Evolutionary conservation across 1,140 invertebrate genomes (phyloP), one percentile per base, ranked within the genome.

Genomic region (Ditylenchus dipsaci): DNA sequence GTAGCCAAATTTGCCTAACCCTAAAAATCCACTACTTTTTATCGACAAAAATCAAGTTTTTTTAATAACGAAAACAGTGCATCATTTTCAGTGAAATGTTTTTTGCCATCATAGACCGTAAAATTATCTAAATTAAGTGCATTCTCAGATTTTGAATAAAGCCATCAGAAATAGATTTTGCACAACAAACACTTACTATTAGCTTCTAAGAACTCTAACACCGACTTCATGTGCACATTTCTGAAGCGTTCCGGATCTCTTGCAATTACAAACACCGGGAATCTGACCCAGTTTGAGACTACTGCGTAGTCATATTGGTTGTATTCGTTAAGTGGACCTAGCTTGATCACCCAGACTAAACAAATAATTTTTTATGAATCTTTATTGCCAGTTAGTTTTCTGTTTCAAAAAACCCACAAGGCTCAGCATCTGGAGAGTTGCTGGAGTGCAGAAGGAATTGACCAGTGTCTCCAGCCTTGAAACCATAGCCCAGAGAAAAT

Each of bases 271-370:
- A 82, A 82, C 23, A 82, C 81, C 26, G 80, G 80, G 63, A 78
- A 82, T 42, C 81, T 69, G 30, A 81, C 79, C 80, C 80, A 81
- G 49, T 78, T 82, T 29, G 80, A 82, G 21, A 83, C 80, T 42
- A 82, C 77, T 42, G 73, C 78, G 64, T 82, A 82, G 61, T 82
- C 80, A 66, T 82, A 82, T 69, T 81, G 80, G 33, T 82, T 81
- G 74, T 82, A 83, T 63, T 82, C 80, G 49, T 82, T 82, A 13
- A 82, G 61, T 23, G 80, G 80, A 13, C 80, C 80, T 62, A 78
- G 68, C 63, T 82, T 82, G 70, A 82, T 82, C 19, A 82, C 80
- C 80, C 80, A 82, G 75, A 82, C 78, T 76, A 68, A 68, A 81
- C 15, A 15, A 3, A 53, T 45, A n/a, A 45, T 13, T 11, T 45